phyloP scores from a whole-genome alignment of 2,113 vertebrate genomes.

The Oryzias woworae region DNA sequence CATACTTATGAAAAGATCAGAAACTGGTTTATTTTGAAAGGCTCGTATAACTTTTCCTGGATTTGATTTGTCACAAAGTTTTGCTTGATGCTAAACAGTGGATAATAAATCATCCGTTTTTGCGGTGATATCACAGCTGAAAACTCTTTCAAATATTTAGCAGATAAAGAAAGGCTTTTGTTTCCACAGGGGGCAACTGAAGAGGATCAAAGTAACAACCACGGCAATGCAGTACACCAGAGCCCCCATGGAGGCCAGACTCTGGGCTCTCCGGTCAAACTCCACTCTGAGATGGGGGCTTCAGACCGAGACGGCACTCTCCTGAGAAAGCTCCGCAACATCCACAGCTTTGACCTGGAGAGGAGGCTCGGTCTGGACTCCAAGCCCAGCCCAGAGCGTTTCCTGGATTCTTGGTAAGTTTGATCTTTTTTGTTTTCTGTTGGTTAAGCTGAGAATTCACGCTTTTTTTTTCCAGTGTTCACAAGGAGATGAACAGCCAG shows the following conservation, averaged over 20 bases:
- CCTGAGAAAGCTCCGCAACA: constrained; percentile 91
- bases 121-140: neutral
- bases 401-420: constrained; percentile 86
- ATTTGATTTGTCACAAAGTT: too few species aligned
- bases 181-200: constrained; percentile 83
- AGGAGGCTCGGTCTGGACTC: constrained; percentile 86
- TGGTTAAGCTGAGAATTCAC: neutral
- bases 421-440: neutral
- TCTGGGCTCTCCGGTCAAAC: constrained; percentile 87
- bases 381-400: constrained; percentile 89
- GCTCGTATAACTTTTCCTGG: too few species aligned
- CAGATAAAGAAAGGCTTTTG: neutral
- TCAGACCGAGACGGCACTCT: constrained; percentile 87
- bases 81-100: too few species aligned
- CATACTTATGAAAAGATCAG: too few species aligned
- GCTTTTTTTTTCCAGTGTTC: constrained; percentile 69
- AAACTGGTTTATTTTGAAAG: too few species aligned
- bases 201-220: constrained; percentile 89
- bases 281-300: constrained; percentile 83
- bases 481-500: constrained; percentile 77
- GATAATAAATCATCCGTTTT: too few species aligned
- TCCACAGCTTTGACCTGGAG: constrained; percentile 96
- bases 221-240: constrained; percentile 83
- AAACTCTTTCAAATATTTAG: neutral
- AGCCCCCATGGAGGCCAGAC: constrained; percentile 83